phyloP scores from a whole-genome alignment of 2,888 invertebrate genomes.

The Sinodicranocentrus sp. region DNA sequence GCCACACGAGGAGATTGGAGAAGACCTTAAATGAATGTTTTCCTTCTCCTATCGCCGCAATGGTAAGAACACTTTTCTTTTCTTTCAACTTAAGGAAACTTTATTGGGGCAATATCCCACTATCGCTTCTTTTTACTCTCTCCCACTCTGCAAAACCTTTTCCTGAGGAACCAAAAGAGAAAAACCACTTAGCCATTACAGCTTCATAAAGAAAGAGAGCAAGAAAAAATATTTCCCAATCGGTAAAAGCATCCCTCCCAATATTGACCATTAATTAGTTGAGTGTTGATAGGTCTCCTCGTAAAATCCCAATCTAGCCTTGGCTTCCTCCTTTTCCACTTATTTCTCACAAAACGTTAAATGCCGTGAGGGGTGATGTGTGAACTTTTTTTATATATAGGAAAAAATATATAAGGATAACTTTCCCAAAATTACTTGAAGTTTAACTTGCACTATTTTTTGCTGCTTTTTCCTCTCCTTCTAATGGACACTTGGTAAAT shows the following conservation, averaged over 20 bases:
- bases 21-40: constrained; percentile 5
- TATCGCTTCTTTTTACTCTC: constrained; percentile 41
- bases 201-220: too few relatives aligned
- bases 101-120: constrained; percentile 64
- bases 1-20: background rate
- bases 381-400: too few relatives aligned
- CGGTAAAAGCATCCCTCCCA: constrained; percentile 42
- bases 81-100: constrained; percentile 58
- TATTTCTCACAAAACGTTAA: too few relatives aligned
- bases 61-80: constrained; percentile 43
- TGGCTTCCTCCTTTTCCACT: too few relatives aligned
- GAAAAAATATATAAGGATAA: too few relatives aligned
- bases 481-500: constrained; percentile 2
- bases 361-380: too few relatives aligned
- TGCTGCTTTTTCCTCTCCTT: too few relatives aligned
- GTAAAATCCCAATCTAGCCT: constrained; percentile 62
- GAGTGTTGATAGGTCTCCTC: constrained; percentile 76
- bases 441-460: too few relatives aligned
- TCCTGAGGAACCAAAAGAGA: too few relatives aligned
- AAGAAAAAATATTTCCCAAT: constrained; percentile 26
- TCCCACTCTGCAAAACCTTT: constrained; percentile 18
- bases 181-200: constrained; percentile 24
- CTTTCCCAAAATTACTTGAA: too few relatives aligned
- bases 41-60: background rate
- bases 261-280: constrained; percentile 77